Conservation (phyloP, 2,797 vertebrate genomes). For the Okamejei kenojei region DNA sequence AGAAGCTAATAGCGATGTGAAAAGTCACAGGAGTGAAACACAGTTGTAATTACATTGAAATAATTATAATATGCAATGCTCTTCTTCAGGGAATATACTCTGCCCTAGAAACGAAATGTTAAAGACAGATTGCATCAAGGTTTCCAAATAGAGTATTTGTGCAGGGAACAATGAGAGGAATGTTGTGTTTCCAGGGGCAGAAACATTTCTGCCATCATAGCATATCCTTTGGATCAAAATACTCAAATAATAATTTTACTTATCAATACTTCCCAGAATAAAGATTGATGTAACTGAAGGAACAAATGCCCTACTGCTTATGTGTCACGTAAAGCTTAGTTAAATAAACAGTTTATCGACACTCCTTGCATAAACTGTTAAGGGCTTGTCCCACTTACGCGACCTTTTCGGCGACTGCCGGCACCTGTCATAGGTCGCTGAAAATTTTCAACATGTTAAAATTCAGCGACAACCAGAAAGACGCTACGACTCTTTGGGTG, state of each 20-base stretch:
- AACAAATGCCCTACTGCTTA: neutral
- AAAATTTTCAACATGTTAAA: too few species aligned
- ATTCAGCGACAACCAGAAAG: too few species aligned
- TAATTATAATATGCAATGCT: neutral
- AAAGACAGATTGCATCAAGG: neutral
- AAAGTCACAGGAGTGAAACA: neutral
- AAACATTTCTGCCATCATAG: neutral
- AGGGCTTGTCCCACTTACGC: too few species aligned
- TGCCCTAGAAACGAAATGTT: neutral
- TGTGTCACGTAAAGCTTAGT: neutral
- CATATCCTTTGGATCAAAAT: conserved; percentile 10
- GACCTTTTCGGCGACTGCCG: too few species aligned
- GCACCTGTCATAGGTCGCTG: too few species aligned
- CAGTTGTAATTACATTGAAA: neutral
- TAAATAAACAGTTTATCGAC: neutral
- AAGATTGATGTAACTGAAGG: neutral
- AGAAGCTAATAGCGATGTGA: neutral
- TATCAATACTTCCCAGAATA: neutral
- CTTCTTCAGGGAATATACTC: neutral
- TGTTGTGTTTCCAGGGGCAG: neutral
- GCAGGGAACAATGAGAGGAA: neutral
- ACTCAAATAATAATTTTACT: neutral
- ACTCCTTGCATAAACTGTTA: neutral
- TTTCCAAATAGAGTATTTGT: neutral
- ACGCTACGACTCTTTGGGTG: too few species aligned